Percentiles rank a stretch among this genome's conserved stretches.
phyloP scores from a whole-genome alignment of 2,888 invertebrate genomes.

The Tuberolachnus salignus region DNA sequence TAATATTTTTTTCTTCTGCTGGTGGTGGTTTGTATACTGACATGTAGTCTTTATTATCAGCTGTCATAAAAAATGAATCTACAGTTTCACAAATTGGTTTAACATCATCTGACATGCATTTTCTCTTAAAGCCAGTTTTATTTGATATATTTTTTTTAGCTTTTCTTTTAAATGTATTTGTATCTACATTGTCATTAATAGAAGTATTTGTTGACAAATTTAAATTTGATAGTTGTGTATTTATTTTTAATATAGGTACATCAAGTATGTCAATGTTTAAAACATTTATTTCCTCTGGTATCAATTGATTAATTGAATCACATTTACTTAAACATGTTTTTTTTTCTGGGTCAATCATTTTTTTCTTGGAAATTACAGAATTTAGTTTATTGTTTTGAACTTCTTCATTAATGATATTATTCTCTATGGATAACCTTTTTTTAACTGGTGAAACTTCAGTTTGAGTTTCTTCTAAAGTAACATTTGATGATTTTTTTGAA shows the following conservation, averaged over 20 bases:
- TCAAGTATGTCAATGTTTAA: too few relatives aligned
- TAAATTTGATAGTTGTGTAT: background rate
- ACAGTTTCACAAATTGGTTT: conserved; percentile 52
- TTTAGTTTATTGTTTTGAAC: background rate
- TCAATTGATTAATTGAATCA: background rate
- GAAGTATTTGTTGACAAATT: background rate
- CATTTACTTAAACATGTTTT: background rate
- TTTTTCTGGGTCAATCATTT: background rate
- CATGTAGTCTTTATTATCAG: conserved; percentile 58
- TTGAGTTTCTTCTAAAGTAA: background rate
- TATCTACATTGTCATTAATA: background rate
- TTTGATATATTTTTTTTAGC: background rate
- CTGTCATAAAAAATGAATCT: conserved; percentile 59
- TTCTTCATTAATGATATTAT: conserved; percentile 11
- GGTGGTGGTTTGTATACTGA: conserved; percentile 52
- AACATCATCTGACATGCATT: conserved; percentile 30
- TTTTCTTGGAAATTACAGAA: background rate
- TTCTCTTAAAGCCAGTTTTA: conserved; percentile 32
- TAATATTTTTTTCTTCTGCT: background rate
- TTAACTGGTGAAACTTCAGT: background rate
- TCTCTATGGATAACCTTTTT: background rate
- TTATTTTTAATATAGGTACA: too few relatives aligned
- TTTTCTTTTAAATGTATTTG: conserved; percentile 33
- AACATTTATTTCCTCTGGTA: background rate
- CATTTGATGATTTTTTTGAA: conserved; percentile 7